A percentile compares a stretch with the other conserved stretches of the same genome.
Evolutionary conservation across 1,140 invertebrate species (phyloP).

Genomic region (Platyscapa corneri): DNA sequence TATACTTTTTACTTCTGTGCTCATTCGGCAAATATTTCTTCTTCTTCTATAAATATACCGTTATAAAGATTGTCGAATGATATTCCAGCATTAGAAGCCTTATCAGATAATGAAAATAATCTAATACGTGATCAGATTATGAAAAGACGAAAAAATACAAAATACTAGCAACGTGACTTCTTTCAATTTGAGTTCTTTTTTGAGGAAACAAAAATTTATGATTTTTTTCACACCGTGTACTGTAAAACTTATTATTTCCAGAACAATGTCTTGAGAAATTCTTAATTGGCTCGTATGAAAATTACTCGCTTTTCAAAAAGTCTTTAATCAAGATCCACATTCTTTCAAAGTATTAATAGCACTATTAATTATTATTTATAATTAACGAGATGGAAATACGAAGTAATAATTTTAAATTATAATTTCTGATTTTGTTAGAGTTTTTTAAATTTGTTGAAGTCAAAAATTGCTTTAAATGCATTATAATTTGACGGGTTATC

Average conservation of each 20-base stretch:
- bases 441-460: too few relatives aligned
- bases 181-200: neutral
- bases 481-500: too few relatives aligned
- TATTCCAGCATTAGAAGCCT: neutral
- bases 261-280: neutral
- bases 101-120: slow-evolving; percentile 25
- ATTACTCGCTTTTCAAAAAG: too few relatives aligned
- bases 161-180: neutral
- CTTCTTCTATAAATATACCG: slow-evolving; percentile 40
- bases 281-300: neutral
- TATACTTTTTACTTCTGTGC: slow-evolving; percentile 22
- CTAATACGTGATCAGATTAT: neutral
- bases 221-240: neutral
- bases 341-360: too few relatives aligned
- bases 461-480: too few relatives aligned
- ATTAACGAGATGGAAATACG: too few relatives aligned
- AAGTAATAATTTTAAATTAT: too few relatives aligned
- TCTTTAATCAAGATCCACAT: too few relatives aligned
- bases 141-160: neutral
- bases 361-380: too few relatives aligned
- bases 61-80: neutral
- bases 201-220: neutral
- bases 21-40: slow-evolving; percentile 16
- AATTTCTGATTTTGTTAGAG: too few relatives aligned
- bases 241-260: neutral